Percentiles rank a stretch among this genome's conserved stretches.
phyloP scores from a whole-genome alignment of 2,797 vertebrate species.

The Cyprinella venusta region DNA sequence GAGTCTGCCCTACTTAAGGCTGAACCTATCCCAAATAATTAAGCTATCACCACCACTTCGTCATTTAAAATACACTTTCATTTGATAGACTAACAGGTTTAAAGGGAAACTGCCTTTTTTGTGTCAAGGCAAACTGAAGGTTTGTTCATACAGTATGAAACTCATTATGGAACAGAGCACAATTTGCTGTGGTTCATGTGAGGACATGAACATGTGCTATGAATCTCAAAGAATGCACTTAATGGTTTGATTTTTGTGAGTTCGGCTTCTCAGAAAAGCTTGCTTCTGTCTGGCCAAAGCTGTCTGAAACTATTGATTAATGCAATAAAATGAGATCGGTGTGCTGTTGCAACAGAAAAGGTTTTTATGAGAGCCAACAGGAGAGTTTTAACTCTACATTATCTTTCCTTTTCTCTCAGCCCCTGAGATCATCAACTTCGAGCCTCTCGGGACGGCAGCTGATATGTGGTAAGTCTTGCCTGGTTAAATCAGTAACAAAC shows the following conservation, averaged over 20 bases:
- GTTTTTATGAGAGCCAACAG: not conserved
- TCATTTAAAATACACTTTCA: not conserved
- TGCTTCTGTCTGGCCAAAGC: not conserved
- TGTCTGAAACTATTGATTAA: not conserved
- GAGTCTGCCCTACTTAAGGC: not conserved
- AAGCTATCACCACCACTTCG: not conserved
- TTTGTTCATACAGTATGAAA: slow-evolving; percentile 21
- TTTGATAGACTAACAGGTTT: not conserved
- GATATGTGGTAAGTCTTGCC: slow-evolving; percentile 82
- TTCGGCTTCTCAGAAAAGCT: slow-evolving; percentile 5
- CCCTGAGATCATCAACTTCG: slow-evolving; percentile 81
- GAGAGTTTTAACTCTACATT: not conserved
- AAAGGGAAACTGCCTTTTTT: not conserved
- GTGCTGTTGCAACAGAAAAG: not conserved
- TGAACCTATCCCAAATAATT: not conserved
- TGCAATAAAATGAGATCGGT: not conserved
- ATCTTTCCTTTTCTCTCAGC: slow-evolving; percentile 63
- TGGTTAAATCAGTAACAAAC: slow-evolving; percentile 12
- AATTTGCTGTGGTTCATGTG: not conserved
- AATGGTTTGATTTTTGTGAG: not conserved
- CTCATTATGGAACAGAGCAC: not conserved
- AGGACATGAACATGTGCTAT: not conserved
- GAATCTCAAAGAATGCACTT: slow-evolving; percentile 9
- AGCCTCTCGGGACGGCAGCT: slow-evolving; percentile 75
- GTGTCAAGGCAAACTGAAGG: not conserved